Evolutionary conservation across 2,888 invertebrate species (phyloP).

Genomic region (Ceriagrion tenellum): DNA sequence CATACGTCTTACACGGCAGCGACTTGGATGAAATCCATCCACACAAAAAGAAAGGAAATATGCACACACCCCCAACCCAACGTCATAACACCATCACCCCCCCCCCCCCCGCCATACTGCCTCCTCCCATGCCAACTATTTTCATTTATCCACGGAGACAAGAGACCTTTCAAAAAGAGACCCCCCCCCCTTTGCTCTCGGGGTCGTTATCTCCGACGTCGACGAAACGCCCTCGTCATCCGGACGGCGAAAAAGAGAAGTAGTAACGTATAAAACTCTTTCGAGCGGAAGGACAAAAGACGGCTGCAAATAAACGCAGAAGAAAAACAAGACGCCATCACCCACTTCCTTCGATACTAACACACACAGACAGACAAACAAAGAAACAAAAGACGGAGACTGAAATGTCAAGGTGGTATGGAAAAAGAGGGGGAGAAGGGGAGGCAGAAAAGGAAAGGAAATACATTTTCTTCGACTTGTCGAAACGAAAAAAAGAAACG

Average conservation of each 20-base stretch:
- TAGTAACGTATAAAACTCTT: not conserved
- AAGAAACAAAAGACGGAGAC: not conserved
- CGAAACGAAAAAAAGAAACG: not conserved
- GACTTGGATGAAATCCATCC: not conserved
- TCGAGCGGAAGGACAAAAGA: constrained; percentile 8
- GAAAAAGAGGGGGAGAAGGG: not conserved
- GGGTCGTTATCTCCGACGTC: constrained; percentile 14
- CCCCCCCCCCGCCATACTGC: not conserved
- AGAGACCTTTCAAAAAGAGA: not conserved
- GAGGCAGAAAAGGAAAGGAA: not conserved
- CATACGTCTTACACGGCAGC: not conserved
- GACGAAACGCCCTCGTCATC: not conserved
- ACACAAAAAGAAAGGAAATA: not conserved
- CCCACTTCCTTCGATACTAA: not conserved
- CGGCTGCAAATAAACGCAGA: constrained; percentile 6
- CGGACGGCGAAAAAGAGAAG: constrained; percentile 1
- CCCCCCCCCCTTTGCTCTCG: not conserved
- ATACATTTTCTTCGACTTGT: not conserved
- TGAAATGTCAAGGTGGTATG: not conserved
- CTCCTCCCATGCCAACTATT: not conserved
- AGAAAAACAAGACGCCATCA: not conserved
- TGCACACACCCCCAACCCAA: not conserved
- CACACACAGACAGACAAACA: not conserved
- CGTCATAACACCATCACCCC: not conserved
- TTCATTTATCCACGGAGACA: constrained; percentile 1